Evolutionary conservation across 2,113 vertebrate genomes (phyloP).

Genomic region (Eptesicus fuscus): DNA sequence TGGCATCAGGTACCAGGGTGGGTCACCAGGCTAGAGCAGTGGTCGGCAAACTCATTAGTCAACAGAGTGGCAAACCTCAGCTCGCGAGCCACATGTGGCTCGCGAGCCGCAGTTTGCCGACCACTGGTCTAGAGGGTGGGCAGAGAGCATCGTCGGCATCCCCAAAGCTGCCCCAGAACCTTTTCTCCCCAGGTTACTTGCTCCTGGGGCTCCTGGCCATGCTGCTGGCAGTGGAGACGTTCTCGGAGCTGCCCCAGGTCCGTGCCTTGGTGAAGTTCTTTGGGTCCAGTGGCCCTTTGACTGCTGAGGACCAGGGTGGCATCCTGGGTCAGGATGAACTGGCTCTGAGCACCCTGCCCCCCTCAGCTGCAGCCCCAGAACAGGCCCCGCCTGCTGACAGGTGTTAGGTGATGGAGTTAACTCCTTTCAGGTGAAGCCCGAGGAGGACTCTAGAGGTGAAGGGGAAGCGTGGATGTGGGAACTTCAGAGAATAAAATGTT

Average conservation of each 20-base stretch:
- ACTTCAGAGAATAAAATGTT: neutral
- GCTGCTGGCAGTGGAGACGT: constrained; percentile 68
- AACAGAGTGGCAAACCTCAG: too few relatives aligned
- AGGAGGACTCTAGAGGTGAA: neutral
- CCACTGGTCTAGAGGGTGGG: too few relatives aligned
- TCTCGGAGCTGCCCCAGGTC: constrained; percentile 65
- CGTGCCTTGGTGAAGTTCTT: constrained; percentile 56
- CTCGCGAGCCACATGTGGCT: too few relatives aligned
- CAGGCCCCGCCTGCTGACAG: constrained; percentile 7
- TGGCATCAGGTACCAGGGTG: neutral
- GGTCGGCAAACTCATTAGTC: too few relatives aligned
- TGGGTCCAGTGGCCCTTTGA: neutral
- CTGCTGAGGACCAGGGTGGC: constrained; percentile 55
- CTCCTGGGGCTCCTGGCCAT: constrained; percentile 75
- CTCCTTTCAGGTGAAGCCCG: neutral
- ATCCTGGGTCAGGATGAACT: constrained; percentile 60
- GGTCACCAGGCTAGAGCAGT: neutral
- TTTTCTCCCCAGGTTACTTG: constrained; percentile 72
- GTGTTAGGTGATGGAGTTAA: neutral
- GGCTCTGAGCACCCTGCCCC: constrained; percentile 32
- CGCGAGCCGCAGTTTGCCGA: too few relatives aligned
- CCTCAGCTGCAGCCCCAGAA: neutral
- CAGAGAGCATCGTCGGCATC: neutral
- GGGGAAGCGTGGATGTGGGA: neutral
- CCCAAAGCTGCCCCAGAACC: neutral